Evolutionary conservation across 2,113 vertebrate species (phyloP).

Genomic region (Percina caprodes): DNA sequence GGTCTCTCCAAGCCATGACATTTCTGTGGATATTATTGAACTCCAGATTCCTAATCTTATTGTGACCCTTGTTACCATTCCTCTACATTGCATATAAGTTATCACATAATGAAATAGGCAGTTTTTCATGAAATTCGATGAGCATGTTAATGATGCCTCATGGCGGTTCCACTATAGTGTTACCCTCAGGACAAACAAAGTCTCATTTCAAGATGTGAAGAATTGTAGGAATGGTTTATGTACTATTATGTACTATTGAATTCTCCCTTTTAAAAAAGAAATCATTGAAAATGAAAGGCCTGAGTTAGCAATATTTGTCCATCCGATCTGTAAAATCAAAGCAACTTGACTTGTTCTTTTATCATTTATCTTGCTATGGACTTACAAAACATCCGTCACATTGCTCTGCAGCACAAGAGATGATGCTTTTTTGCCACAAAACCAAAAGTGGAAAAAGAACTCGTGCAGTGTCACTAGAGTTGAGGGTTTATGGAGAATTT

Average conservation of each 20-base stretch:
- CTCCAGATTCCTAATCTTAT: no score
- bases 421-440: not conserved
- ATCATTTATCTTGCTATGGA: not conserved
- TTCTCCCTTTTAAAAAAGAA: not conserved
- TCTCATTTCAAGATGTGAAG: not conserved
- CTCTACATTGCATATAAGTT: not conserved
- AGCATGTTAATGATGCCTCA: not conserved
- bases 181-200: not conserved
- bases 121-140: not conserved
- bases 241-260: not conserved
- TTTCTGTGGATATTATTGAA: no score
- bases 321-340: not conserved
- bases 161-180: not conserved
- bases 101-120: no score
- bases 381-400: not conserved
- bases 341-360: not conserved
- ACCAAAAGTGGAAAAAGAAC: slow-evolving; percentile 39
- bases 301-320: not conserved
- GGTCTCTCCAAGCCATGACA: not conserved
- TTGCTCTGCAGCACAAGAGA: slow-evolving; percentile 14
- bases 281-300: not conserved
- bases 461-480: slow-evolving; percentile 15
- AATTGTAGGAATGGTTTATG: not conserved
- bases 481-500: slow-evolving; percentile 34
- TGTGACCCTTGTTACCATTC: not conserved